These are phyloP conservation scores for Cephus pygmeus DNA, from an alignment of 2,888 invertebrate genomes.

Conservation along the genomic window DNA sequence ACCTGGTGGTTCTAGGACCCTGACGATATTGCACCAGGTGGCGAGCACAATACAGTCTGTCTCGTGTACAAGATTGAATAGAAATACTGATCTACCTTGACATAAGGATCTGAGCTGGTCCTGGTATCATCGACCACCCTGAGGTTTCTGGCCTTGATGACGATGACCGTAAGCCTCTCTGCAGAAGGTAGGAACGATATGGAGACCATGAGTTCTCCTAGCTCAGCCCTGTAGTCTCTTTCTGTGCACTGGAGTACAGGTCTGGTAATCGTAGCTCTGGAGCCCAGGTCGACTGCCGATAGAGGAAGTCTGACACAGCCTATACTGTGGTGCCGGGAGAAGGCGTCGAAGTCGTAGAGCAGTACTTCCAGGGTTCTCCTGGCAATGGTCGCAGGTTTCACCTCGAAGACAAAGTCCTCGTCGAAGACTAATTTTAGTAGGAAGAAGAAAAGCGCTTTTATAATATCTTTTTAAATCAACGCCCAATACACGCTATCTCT, in stretches of 20 bases:
- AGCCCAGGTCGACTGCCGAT: constrained; percentile 69
- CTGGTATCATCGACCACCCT: constrained; percentile 65
- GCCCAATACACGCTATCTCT: not conserved
- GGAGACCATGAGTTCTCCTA: constrained; percentile 71
- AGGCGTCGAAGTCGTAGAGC: constrained; percentile 75
- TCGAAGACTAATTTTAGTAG: constrained; percentile 69
- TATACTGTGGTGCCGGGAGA: constrained; percentile 73
- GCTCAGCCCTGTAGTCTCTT: constrained; percentile 65
- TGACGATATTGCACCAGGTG: not conserved
- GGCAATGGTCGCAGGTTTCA: constrained; percentile 68
- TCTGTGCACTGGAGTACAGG: constrained; percentile 69
- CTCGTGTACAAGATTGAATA: not conserved
- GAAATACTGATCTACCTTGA: constrained; percentile 59
- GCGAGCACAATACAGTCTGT: not conserved
- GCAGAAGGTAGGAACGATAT: constrained; percentile 70
- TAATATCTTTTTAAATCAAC: not conserved
- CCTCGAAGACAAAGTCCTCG: constrained; percentile 77
- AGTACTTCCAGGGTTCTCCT: constrained; percentile 72
- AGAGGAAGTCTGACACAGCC: constrained; percentile 70
- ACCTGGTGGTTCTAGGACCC: not conserved
- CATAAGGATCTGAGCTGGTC: constrained; percentile 67
- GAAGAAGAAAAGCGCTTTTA: not conserved
- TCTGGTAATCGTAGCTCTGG: constrained; percentile 71
- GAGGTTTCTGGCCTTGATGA: constrained; percentile 70
- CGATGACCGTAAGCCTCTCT: constrained; percentile 71